A percentile compares a stretch with the other conserved stretches of the same genome.
Evolutionary conservation across 2,797 vertebrate genomes (phyloP).

Genomic region (Heterohyrax brucei): DNA sequence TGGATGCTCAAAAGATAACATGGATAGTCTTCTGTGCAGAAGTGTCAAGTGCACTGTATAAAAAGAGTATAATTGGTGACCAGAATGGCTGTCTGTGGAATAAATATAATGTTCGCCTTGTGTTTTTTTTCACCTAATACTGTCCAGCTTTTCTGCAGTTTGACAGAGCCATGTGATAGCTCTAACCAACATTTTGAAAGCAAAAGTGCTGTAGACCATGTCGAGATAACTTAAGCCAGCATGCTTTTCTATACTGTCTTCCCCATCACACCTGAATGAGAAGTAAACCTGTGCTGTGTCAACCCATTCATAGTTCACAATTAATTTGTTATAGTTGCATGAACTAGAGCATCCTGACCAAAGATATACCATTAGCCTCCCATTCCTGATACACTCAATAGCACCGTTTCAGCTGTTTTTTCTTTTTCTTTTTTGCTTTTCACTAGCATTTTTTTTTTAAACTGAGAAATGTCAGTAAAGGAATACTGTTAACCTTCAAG

Average conservation of each 20-base stretch:
- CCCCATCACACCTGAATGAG: neutral
- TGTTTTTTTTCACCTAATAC: neutral
- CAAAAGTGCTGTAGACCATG: neutral
- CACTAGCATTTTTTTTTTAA: neutral
- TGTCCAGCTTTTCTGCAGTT: neutral
- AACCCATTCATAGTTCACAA: neutral
- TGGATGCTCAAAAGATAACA: neutral
- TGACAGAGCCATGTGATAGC: neutral
- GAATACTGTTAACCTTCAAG: neutral
- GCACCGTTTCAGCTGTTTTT: neutral
- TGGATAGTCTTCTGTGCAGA: neutral
- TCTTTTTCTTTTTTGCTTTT: neutral
- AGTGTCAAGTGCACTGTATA: neutral
- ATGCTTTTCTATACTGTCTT: neutral
- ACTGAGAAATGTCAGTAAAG: neutral
- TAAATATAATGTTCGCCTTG: neutral
- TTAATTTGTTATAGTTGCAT: neutral
- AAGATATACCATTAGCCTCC: neutral
- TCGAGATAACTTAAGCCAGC: neutral
- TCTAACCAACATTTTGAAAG: neutral
- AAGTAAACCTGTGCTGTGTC: neutral
- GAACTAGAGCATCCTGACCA: neutral
- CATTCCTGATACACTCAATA: neutral
- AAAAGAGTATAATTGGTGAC: neutral
- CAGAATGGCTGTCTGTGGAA: neutral